Conservation (phyloP, 2,113 vertebrate species). For the Gallinago jamesoni region DNA sequence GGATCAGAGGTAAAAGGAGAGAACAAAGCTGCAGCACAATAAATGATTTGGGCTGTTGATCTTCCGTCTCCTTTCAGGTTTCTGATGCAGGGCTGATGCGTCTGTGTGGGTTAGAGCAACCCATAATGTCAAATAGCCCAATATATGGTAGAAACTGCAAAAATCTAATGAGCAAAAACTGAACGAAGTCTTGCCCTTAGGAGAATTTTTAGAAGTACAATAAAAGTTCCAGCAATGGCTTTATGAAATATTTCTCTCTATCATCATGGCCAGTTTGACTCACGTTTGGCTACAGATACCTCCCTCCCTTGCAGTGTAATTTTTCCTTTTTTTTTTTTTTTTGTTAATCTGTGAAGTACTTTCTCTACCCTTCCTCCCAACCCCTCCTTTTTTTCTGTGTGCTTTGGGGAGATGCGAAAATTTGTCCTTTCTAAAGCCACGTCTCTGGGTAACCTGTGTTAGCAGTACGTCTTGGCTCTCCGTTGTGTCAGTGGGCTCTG, state of each 20-base stretch:
- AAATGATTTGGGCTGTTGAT: not conserved
- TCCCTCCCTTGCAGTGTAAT: not conserved
- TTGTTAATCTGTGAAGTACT: not conserved
- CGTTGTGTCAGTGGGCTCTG: accelerated
- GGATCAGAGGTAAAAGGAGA: slow-evolving; percentile 1
- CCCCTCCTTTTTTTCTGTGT: not conserved
- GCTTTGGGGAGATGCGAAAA: not conserved
- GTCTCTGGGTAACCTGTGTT: accelerated
- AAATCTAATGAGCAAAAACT: not conserved
- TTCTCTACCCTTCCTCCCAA: not conserved
- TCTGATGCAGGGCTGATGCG: not conserved
- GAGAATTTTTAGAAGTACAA: not conserved
- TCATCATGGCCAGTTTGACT: not conserved
- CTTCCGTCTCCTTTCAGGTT: not conserved
- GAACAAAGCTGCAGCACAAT: slow-evolving; percentile 6
- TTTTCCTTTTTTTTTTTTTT: not conserved
- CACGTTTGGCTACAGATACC: not conserved
- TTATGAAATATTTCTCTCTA: not conserved
- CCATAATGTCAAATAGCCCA: not conserved
- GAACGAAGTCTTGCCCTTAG: not conserved
- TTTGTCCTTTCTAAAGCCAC: not conserved
- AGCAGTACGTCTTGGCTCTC: not conserved
- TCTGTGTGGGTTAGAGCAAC: not conserved
- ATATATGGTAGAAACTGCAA: not conserved
- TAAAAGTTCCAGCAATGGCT: not conserved